A percentile compares a stretch with the other conserved stretches of the same genome.
phyloP scores from a whole-genome alignment of 2,113 vertebrate genomes.

The Galemys pyrenaicus region DNA sequence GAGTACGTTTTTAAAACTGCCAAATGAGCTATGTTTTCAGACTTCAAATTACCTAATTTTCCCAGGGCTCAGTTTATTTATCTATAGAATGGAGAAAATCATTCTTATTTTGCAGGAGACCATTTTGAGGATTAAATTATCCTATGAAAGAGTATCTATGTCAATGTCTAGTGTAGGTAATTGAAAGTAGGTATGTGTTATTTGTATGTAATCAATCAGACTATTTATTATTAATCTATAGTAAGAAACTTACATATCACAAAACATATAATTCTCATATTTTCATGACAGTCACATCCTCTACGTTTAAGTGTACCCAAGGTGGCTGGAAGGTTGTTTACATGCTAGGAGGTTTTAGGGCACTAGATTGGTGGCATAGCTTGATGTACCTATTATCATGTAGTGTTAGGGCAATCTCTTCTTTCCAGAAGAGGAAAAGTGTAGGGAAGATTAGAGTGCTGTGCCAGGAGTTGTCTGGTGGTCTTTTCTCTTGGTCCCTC shows the following conservation, averaged over 20 bases:
- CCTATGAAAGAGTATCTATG: neutral
- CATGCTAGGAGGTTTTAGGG: neutral
- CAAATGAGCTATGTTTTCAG: neutral
- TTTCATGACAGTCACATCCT: neutral
- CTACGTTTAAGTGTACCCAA: neutral
- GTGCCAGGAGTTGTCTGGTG: neutral
- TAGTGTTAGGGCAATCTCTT: too few relatives aligned
- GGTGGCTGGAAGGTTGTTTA: neutral
- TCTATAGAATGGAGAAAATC: neutral
- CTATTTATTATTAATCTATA: slow-evolving; percentile 5
- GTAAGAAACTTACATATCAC: neutral
- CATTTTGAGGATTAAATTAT: neutral
- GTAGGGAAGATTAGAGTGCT: fast-evolving
- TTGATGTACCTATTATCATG: neutral
- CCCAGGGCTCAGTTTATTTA: neutral
- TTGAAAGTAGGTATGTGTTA: neutral
- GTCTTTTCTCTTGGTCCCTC: neutral
- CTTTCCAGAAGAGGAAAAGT: neutral
- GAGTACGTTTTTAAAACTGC: neutral
- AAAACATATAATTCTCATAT: neutral
- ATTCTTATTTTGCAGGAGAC: neutral
- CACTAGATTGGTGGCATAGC: neutral
- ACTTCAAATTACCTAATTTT: neutral
- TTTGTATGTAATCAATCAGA: neutral
- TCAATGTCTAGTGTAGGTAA: neutral